phyloP scores from a whole-genome alignment of 1,140 invertebrate genomes.

The Drosophila santomea region DNA sequence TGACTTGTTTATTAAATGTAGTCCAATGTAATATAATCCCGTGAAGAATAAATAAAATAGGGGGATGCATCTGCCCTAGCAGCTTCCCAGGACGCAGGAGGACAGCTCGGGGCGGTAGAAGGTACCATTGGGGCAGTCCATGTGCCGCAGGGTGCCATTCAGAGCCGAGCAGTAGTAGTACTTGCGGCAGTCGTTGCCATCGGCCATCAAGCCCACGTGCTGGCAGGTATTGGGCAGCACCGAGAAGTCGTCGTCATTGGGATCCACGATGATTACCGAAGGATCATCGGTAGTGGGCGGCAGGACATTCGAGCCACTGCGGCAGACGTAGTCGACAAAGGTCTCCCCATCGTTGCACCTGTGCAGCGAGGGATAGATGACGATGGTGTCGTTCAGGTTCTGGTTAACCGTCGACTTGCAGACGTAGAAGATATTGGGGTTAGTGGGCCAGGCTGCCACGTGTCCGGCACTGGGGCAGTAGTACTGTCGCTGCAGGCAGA shows the following conservation, averaged over 20 bases:
- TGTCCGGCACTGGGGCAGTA: constrained; percentile 71
- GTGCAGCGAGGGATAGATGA: constrained; percentile 81
- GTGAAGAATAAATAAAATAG: background rate
- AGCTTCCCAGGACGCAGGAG: constrained; percentile 66
- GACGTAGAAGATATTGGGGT: constrained; percentile 83
- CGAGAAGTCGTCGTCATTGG: constrained; percentile 54
- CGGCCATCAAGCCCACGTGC: constrained; percentile 63
- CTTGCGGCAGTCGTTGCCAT: constrained; percentile 63
- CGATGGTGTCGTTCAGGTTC: constrained; percentile 62
- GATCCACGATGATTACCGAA: constrained; percentile 6
- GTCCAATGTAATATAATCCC: background rate
- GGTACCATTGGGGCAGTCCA: constrained; percentile 70
- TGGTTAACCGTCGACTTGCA: constrained; percentile 83
- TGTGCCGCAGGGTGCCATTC: constrained; percentile 56
- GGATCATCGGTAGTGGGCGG: constrained; percentile 12
- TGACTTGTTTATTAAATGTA: background rate
- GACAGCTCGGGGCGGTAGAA: constrained; percentile 49
- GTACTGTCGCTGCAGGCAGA: constrained; percentile 68
- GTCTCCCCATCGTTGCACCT: constrained; percentile 79
- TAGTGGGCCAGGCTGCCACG: constrained; percentile 73
- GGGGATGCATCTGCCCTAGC: constrained; percentile 12
- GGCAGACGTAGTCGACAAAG: constrained; percentile 69
- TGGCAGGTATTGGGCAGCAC: constrained; percentile 53
- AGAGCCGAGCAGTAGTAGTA: constrained; percentile 78
- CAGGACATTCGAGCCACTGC: constrained; percentile 8